Conservation (phyloP, 2,888 invertebrate species). For the Drosophila differens region DNA sequence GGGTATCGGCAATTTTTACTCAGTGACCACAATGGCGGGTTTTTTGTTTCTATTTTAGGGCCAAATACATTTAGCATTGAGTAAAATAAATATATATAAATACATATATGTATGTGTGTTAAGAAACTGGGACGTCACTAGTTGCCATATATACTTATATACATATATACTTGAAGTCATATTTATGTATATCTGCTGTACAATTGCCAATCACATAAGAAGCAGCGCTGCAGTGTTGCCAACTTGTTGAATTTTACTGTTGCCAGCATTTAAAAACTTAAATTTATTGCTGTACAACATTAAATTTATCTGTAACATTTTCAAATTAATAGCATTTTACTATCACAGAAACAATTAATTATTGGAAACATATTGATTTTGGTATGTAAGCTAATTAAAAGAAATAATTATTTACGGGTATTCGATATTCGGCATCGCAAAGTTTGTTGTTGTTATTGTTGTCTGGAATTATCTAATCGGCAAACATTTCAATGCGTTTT, state of each 20-base stretch:
- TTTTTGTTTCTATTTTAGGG: slow-evolving; percentile 12
- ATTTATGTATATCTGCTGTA: background rate
- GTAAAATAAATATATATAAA: background rate
- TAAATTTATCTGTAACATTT: background rate
- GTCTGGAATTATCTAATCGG: slow-evolving; percentile 44
- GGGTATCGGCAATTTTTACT: slow-evolving; percentile 20
- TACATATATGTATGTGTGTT: background rate
- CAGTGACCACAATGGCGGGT: slow-evolving; percentile 12
- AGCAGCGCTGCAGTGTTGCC: slow-evolving; percentile 9
- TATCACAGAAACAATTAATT: background rate
- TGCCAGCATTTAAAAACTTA: background rate
- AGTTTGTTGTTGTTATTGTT: background rate
- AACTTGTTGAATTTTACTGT: slow-evolving; percentile 17
- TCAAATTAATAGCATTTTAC: background rate
- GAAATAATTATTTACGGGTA: background rate
- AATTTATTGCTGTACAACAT: background rate
- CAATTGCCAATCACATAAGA: slow-evolving; percentile 9
- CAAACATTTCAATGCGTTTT: slow-evolving; percentile 36
- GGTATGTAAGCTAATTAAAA: background rate
- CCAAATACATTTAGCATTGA: slow-evolving; percentile 16
- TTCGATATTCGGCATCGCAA: background rate
- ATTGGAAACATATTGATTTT: background rate
- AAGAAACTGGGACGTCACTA: slow-evolving; percentile 9
- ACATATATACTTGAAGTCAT: background rate
- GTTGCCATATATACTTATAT: background rate